Evolutionary conservation across 1,140 invertebrate genomes (phyloP).

Genomic region (Drosophila seguyi): DNA sequence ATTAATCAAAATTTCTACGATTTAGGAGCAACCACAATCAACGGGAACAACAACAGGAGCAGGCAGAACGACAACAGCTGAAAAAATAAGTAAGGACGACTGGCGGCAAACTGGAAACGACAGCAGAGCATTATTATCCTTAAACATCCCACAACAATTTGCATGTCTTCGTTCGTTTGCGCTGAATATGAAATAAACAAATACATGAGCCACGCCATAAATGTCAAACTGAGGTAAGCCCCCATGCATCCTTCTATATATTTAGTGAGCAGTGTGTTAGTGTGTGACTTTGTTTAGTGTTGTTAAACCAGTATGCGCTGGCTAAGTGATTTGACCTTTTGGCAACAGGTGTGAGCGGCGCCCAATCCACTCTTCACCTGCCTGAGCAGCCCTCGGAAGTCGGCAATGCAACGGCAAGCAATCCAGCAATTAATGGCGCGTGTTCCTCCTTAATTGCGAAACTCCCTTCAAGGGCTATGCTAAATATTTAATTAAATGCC

Average conservation of each 20-base stretch:
- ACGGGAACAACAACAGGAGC: neutral
- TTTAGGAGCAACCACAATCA: slow-evolving; percentile 28
- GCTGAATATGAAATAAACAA: slow-evolving; percentile 79
- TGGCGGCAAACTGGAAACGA: slow-evolving; percentile 9
- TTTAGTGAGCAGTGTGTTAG: slow-evolving; percentile 11
- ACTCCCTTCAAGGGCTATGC: neutral
- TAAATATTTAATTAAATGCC: slow-evolving; percentile 38
- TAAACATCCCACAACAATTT: slow-evolving; percentile 57
- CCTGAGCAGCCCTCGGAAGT: slow-evolving; percentile 6
- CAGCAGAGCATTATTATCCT: slow-evolving; percentile 10
- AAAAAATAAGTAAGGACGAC: neutral
- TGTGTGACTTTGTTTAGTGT: neutral
- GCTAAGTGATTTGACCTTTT: slow-evolving; percentile 75
- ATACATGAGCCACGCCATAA: slow-evolving; percentile 80
- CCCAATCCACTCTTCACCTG: neutral
- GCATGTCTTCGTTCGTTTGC: slow-evolving; percentile 78
- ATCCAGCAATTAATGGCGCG: slow-evolving; percentile 44
- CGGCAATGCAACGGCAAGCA: slow-evolving; percentile 37
- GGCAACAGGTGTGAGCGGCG: slow-evolving; percentile 68
- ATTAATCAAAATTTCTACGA: slow-evolving; percentile 41
- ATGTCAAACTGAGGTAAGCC: slow-evolving; percentile 82
- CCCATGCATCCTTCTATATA: slow-evolving; percentile 23
- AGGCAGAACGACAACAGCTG: slow-evolving; percentile 1
- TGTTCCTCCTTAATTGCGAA: slow-evolving; percentile 27
- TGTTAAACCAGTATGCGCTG: neutral